Percentiles rank a stretch among this genome's conserved stretches.
Evolutionary conservation across 1,140 invertebrate species (phyloP).

Genomic region (Aphis gossypii): DNA sequence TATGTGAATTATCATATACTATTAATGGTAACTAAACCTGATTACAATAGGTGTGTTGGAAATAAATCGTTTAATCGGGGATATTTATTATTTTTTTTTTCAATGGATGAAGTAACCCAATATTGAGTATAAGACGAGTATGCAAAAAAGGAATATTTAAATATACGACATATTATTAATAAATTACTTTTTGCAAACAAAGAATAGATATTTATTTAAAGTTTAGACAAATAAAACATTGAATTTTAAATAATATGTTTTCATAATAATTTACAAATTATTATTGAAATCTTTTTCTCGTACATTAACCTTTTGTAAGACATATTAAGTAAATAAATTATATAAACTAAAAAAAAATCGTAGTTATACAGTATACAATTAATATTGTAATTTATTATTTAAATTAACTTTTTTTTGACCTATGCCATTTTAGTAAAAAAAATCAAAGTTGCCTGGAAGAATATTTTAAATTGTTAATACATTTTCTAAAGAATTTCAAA

Average conservation of each 20-base stretch:
- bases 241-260: not conserved
- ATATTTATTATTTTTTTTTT: constrained; percentile 1
- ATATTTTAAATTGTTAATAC: not conserved
- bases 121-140: not conserved
- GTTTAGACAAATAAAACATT: not conserved
- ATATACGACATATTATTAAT: not conserved
- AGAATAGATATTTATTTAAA: not conserved
- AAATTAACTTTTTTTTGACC: no score
- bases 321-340: not conserved
- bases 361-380: not conserved
- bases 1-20: not conserved
- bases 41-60: not conserved
- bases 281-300: not conserved
- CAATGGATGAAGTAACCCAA: not conserved
- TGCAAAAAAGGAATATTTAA: constrained; percentile 10
- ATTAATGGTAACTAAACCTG: not conserved
- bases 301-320: not conserved
- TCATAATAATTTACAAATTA: not conserved
- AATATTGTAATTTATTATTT: not conserved
- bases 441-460: not conserved
- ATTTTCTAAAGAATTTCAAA: not conserved
- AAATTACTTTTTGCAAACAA: not conserved
- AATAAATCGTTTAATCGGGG: not conserved
- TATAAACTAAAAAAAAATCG: not conserved
- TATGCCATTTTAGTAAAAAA: no score